A percentile compares a stretch with the other conserved stretches of the same genome.
Conservation (phyloP, 2,113 vertebrate genomes). For the Barnardius zonarius region DNA sequence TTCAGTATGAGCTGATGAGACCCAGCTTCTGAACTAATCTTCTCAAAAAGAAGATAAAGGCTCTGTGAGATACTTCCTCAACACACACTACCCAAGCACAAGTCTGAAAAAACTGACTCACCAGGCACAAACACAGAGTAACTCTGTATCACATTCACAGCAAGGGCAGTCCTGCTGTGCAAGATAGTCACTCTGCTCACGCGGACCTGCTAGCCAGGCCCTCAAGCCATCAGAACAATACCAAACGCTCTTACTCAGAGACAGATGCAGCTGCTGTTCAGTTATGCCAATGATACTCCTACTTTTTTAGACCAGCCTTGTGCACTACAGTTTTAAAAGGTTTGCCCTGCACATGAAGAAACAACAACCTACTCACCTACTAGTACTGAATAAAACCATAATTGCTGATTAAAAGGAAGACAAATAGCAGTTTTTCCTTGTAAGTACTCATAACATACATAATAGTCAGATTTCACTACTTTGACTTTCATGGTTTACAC, state of each 20-base stretch:
- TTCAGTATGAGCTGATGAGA: neutral
- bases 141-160: neutral
- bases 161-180: neutral
- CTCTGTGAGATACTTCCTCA: neutral
- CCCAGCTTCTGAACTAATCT: neutral
- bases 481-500: neutral
- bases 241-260: neutral
- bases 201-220: neutral
- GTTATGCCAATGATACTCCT: rapidly evolving
- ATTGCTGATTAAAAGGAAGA: neutral
- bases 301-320: neutral
- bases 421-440: neutral
- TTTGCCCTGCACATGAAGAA: neutral
- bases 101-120: neutral
- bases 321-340: neutral
- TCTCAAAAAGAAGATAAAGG: neutral
- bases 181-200: neutral
- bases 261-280: neutral
- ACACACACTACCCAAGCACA: neutral
- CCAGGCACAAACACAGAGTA: neutral
- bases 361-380: neutral
- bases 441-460: neutral
- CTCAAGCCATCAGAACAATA: neutral
- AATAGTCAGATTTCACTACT: neutral
- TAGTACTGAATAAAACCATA: neutral